Evolutionary conservation across 2,888 invertebrate species (phyloP), one percentile per base, ranked within the genome.

Genomic region (Agonopterix alstromeriana): DNA sequence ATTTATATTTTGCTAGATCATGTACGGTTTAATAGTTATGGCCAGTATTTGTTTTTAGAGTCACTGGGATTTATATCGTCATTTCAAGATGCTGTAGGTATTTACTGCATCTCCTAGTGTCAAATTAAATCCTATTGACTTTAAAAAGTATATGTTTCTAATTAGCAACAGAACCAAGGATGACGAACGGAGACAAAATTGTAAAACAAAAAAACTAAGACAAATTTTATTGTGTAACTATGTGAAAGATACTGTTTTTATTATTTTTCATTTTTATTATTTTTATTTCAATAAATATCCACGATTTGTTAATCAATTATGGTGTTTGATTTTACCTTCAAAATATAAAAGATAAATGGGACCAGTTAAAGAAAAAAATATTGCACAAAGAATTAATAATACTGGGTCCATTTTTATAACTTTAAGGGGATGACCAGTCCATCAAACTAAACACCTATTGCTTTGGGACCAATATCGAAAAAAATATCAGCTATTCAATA

Each of bases 251-350:
- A 85, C 87, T 88, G 88, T 88, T 88, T 88, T 88, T 87, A 88
- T 87, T 88, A 86, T 86, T 87, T 86, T 87, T 85, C 81, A 82
- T 87, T 87, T 86, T 87, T 87, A 85, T 84, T 87, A 87, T 87
- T 88, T 86, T 88, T 87, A 87, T 88, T 87, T 86, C 88, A 88
- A 86, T 88, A 88, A 88, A 88, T 88, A 88, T 88, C 88, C 88
- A 87, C 73, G 82, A 88, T 88, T 88, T 88, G 88, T 88, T 88
- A 88, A 87, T 81, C 70, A 81, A 57, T 48, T 52, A 40, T 61
- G 64, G 72, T 70, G 77, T 86, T 87, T 84, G 50, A 73, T 77
- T 85, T 41, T 36, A n/a, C 17, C 27, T 8, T 46, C 3, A 36
- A 36, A 44, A 3, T 3, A n/a, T 38, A 38, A 38, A 9, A 38